phyloP scores from a whole-genome alignment of 2,888 invertebrate genomes.

The Hemaris fuciformis region DNA sequence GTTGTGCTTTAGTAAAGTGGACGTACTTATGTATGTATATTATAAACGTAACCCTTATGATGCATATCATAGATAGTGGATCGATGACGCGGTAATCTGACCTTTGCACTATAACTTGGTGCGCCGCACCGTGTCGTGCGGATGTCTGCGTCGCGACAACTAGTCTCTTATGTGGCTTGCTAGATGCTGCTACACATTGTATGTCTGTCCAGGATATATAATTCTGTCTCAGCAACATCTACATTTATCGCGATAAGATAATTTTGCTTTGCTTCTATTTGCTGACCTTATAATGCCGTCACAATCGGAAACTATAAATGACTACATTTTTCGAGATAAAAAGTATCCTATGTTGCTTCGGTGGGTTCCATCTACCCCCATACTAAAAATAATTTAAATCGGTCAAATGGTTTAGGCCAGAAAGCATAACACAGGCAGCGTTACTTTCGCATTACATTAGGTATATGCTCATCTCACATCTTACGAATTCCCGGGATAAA shows the following conservation, averaged over 20 bases:
- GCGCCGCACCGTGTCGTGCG: constrained; percentile 87
- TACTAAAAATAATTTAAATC: too few relatives aligned
- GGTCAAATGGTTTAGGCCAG: too few relatives aligned
- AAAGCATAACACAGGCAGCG: too few relatives aligned
- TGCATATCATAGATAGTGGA: neutral
- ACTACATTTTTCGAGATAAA: too few relatives aligned
- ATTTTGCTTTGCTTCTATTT: neutral
- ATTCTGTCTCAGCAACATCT: neutral
- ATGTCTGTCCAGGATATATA: neutral
- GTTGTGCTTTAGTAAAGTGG: too few relatives aligned
- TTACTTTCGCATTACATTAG: too few relatives aligned
- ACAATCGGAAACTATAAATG: too few relatives aligned
- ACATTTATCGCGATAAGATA: neutral
- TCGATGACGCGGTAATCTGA: constrained; percentile 3
- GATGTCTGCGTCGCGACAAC: constrained; percentile 84
- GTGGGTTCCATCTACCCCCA: too few relatives aligned
- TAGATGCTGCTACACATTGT: neutral
- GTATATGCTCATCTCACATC: too few relatives aligned
- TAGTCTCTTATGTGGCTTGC: neutral
- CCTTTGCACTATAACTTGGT: constrained; percentile 47
- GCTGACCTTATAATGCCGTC: constrained; percentile 27
- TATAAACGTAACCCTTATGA: neutral
- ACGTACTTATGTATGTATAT: neutral
- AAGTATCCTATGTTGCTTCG: too few relatives aligned
- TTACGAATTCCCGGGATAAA: too few relatives aligned